Percentiles rank a stretch among this genome's conserved stretches.
Evolutionary conservation across 2,888 invertebrate genomes (phyloP).

Genomic region (Gastracanthus pulcherrimus): DNA sequence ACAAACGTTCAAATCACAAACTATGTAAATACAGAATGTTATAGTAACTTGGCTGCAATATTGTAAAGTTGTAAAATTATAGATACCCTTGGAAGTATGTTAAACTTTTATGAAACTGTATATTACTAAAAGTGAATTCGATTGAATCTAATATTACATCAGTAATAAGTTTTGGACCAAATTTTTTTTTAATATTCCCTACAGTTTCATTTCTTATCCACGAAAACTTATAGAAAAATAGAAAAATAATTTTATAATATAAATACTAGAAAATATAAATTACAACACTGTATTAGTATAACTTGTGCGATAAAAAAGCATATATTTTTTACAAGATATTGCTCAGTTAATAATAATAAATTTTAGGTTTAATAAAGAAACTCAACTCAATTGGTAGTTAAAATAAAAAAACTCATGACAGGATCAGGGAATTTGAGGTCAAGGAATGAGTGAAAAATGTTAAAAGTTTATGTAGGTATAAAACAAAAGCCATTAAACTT

Average conservation of each 20-base stretch:
- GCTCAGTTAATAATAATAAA: background rate
- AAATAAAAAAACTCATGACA: background rate
- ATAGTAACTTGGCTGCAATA: too few relatives aligned
- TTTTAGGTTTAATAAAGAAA: background rate
- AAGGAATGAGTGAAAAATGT: background rate
- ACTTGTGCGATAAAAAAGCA: background rate
- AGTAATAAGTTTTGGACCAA: too few relatives aligned
- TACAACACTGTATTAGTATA: background rate
- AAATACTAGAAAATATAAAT: background rate
- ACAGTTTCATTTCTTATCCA: too few relatives aligned
- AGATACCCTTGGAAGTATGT: too few relatives aligned
- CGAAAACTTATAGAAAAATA: too few relatives aligned
- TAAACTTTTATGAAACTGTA: too few relatives aligned
- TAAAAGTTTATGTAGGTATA: background rate
- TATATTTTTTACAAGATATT: conserved; percentile 43
- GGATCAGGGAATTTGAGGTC: conserved; percentile 30
- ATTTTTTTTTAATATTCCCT: too few relatives aligned
- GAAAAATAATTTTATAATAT: background rate
- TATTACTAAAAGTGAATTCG: too few relatives aligned
- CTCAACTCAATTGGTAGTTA: background rate
- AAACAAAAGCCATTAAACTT: background rate
- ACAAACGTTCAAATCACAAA: too few relatives aligned
- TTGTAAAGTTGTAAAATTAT: too few relatives aligned
- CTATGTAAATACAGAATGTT: too few relatives aligned
- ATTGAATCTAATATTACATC: too few relatives aligned